Base-by-base conservation (phyloP, 1,140 invertebrate genomes). In the Himalopsyche phryganea region DNA sequence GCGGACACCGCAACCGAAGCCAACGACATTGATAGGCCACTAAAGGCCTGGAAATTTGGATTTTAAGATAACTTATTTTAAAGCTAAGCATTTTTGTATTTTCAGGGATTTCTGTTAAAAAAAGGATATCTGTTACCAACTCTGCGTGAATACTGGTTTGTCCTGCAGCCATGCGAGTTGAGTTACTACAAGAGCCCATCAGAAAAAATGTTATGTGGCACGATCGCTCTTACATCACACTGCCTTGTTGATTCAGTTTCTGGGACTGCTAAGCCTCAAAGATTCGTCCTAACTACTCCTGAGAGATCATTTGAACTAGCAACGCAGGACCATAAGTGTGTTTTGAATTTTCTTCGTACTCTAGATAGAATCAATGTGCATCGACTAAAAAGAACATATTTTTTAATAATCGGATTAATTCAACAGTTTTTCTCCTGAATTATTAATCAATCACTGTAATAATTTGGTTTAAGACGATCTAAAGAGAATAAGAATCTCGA, bases 131-230 rank as follows among this genome's bases (percentile, higher is more conserved):
- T 89, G 5, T 71, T 91, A 47, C 87, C 86, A 7, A 87, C 84
- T 1, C 83, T 88, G 75, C 79, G 84, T n/a, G 88, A 89, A 57
- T 85, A 88, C 67, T 90, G 88, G 85, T 90, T 90, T 69, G 86
- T 91, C 1, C 71, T 92, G 4, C 83, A 85, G 52, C 87, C 88
- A 3, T 84, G 81, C 15, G 83, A 86, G 60, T 74, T 91, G n/a
- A 80, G 78, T 0, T 91, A 89, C 68, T 91, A 85, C 70, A 87
- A 88, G 71, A 83, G 81, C 65, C 81, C 82, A 5, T 81, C 83
- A 2, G 85, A 89, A 69, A 87, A 83, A 65, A 86, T 90, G 17
- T 74, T 83, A 36, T 86, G 86, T 61, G 88, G 87, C 5, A 72
- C 81, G 4, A 83, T 91, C 40, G 45, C 74, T 1, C 77, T 91